phyloP scores from a whole-genome alignment of 2,113 vertebrate genomes.

The Chlorodrepanis virens region DNA sequence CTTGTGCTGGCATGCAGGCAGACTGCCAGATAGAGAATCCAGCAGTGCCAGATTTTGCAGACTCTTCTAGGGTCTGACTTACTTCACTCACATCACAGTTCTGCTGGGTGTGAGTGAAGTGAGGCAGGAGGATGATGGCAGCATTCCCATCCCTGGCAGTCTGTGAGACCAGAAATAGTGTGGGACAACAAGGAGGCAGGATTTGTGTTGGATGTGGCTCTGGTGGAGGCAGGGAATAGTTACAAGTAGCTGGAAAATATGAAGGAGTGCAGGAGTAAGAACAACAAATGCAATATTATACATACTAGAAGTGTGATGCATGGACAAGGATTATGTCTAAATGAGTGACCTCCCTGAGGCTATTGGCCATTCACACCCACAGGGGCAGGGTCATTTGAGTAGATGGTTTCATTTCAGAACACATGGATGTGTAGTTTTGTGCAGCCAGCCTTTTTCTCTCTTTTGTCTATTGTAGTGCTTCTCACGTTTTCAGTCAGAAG shows the following conservation, averaged over 20 bases:
- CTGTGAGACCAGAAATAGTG: background rate
- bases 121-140: background rate
- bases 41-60: background rate
- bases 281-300: background rate
- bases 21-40: background rate
- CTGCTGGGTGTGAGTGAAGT: background rate
- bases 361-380: background rate
- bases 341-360: background rate
- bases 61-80: background rate
- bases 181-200: background rate
- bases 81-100: background rate
- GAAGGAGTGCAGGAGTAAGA: background rate
- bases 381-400: background rate
- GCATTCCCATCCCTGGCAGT: background rate
- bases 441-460: background rate
- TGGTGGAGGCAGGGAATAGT: background rate
- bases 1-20: fast-evolving
- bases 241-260: background rate
- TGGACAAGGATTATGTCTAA: background rate
- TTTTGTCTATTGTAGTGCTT: background rate
- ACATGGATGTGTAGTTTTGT: background rate
- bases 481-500: background rate
- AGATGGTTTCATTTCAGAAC: background rate
- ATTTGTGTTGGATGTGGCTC: background rate
- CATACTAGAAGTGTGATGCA: background rate